Evolutionary conservation across 2,113 vertebrate species (phyloP), one percentile per base, ranked within the genome.

Genomic region (Ascaphus truei): DNA sequence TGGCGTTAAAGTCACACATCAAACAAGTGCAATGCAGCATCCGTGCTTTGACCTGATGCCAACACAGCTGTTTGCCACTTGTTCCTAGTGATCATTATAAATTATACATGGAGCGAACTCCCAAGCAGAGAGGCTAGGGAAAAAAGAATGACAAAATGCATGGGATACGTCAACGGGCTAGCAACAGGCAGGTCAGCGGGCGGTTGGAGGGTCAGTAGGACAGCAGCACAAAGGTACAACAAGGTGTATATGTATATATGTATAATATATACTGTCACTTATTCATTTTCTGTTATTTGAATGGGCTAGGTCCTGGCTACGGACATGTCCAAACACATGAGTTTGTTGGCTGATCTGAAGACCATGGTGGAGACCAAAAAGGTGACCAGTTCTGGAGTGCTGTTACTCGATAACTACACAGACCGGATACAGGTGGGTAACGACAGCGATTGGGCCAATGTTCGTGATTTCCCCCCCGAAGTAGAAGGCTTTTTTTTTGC

Each of bases 331-430:
- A 98, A 98, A 83, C 95, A 98, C 82, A 96, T 98, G 95, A 94
- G 89, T 77, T 90, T 98, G 73, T 79, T 98, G 80, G 95, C 95
- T 8, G 94, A 96, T 79, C 88, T 98, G 29, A 98, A 96, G 82
- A 96, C 95, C 1, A 98, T 98, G 95, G 95, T 98, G 71, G 95
- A 96, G 84, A 96, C 95, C 16, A 98, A 98, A 86, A 98, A 96
- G 79, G 95, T 98, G 76, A 96, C 95, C 11, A 96, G 94, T 68
- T 98, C 95, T 2, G 95, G 95, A 58, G 95, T 96, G 22, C 84
- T 98, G 66, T 77, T 96, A 77, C 85, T 98, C 3, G 95, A 98
- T 81, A 95, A 96, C 82, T 96, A 98, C 77, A 90, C 91, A 0
- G 95, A 98, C 80, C 80, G 95, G 51, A 98, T 96, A 83, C 95